Percentiles rank a stretch among this genome's conserved stretches.
These are phyloP conservation scores for Tenthredo livida DNA, from an alignment of 2,888 invertebrate genomes.

Conservation along the genomic window DNA sequence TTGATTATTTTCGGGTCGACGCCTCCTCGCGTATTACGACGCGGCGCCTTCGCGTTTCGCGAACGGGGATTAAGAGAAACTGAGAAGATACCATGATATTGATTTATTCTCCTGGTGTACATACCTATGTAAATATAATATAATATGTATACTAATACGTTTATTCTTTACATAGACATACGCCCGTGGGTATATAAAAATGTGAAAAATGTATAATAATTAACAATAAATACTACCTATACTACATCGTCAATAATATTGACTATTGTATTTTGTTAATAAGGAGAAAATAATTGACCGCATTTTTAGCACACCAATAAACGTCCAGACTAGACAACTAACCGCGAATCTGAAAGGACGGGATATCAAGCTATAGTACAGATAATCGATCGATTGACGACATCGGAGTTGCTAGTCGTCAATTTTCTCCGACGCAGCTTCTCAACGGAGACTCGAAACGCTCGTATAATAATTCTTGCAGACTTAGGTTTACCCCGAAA, in stretches of 20 bases:
- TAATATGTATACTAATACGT: not conserved
- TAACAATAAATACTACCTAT: too few species aligned
- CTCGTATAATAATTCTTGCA: not conserved
- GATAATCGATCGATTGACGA: slow-evolving; percentile 33
- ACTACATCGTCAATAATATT: not conserved
- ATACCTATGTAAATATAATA: not conserved
- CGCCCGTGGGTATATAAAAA: not conserved
- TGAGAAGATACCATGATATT: not conserved
- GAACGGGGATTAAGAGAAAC: not conserved
- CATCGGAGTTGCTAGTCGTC: not conserved
- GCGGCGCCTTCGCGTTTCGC: not conserved
- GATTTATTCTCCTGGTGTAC: not conserved
- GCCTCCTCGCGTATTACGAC: not conserved
- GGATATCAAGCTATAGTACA: not conserved
- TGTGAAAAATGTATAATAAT: not conserved
- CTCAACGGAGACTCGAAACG: not conserved
- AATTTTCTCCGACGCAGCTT: not conserved
- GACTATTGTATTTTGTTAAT: not conserved
- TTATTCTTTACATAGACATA: not conserved
- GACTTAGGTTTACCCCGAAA: not conserved
- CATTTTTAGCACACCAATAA: not conserved
- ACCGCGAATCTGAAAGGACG: not conserved
- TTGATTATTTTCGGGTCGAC: slow-evolving; percentile 3
- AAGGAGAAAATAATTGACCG: not conserved
- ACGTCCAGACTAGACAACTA: not conserved